A percentile compares a stretch with the other conserved stretches of the same genome.
Conservation (phyloP, 2,113 vertebrate species). For the Macrotis lagotis region DNA sequence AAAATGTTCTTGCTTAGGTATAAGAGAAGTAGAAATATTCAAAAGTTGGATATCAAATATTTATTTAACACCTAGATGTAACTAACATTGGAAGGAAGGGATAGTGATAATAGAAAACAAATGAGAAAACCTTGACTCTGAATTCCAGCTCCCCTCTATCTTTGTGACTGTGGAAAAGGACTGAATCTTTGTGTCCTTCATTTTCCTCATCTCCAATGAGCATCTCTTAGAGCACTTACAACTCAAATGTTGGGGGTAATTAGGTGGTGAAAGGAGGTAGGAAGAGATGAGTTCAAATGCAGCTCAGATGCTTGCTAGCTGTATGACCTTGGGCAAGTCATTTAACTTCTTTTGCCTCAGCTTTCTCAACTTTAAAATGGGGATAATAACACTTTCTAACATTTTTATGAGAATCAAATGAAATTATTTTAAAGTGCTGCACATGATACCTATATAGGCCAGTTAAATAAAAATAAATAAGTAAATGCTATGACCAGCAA, state of each 20-base stretch:
- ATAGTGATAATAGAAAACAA: not conserved
- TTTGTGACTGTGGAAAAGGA: not conserved
- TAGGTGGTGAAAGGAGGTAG: not conserved
- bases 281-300: not conserved
- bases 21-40: not conserved
- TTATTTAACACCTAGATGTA: not conserved
- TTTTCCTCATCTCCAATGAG: not conserved
- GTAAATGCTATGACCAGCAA: not conserved
- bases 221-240: not conserved
- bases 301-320: not conserved
- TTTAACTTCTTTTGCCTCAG: not conserved
- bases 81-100: not conserved
- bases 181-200: not conserved
- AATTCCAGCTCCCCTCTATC: not conserved
- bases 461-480: not conserved
- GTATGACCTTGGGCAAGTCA: not conserved
- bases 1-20: slow-evolving; percentile 2
- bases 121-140: not conserved
- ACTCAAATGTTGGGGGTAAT: not conserved
- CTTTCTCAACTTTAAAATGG: not conserved
- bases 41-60: slow-evolving; percentile 9
- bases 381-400: not conserved
- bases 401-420: not conserved
- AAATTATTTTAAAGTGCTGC: not conserved
- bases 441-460: not conserved